Conservation (phyloP, 2,888 invertebrate species). For the Tribolium freemani region DNA sequence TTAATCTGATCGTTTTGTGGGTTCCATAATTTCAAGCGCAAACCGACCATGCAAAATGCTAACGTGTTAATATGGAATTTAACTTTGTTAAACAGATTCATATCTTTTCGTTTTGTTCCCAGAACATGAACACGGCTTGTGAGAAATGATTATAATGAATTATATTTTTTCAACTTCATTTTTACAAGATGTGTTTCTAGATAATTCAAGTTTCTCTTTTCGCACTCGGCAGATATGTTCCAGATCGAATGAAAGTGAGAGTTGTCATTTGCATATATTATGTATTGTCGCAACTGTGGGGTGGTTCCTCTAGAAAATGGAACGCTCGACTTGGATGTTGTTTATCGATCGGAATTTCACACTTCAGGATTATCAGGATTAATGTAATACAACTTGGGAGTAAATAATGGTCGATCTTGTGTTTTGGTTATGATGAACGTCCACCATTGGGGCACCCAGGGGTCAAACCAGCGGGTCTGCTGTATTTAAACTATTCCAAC, state of each 20-base stretch:
- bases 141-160: no score
- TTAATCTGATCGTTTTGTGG: no score
- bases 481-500: conserved; percentile 46
- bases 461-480: conserved; percentile 47
- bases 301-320: conserved; percentile 27
- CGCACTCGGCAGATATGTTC: conserved; percentile 4
- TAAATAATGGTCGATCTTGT: conserved; percentile 39
- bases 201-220: background rate
- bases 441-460: conserved; percentile 44
- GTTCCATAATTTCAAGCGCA: background rate
- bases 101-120: conserved; percentile 47
- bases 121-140: conserved; percentile 39
- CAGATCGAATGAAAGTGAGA: conserved; percentile 42
- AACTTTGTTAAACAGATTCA: conserved; percentile 46
- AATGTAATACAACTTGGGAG: conserved; percentile 38
- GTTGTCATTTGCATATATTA: conserved; percentile 44
- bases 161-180: background rate
- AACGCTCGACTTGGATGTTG: conserved; percentile 2
- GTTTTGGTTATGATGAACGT: conserved; percentile 52
- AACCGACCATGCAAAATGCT: conserved; percentile 47
- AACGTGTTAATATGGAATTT: conserved; percentile 45
- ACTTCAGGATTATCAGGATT: no score
- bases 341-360: background rate
- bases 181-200: background rate
- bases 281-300: conserved; percentile 42